Base-by-base conservation (phyloP, 1,140 invertebrate species). In the Calosoma granatense region DNA sequence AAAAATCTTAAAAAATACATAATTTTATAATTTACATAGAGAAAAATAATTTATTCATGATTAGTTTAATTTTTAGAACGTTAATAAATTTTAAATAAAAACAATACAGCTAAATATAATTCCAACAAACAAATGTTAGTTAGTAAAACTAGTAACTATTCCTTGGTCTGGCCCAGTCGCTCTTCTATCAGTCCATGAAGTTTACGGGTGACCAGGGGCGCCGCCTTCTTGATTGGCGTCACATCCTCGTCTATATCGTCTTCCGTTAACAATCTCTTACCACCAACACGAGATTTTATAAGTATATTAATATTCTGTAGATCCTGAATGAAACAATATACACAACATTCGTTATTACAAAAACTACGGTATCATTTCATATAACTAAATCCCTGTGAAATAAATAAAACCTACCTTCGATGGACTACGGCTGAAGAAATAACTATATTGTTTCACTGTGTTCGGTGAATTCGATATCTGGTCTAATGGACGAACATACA, bases 351-450 rank as follows among this genome's bases (percentile, higher is more conserved):
- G 17, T 39, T 58, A 41, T 43, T 36, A 36, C 12, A 2, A 59
- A 36, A 75, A 58, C 17, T 56, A 60, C 59, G 23, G 12, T 12
- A 51, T 14, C 4, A 14, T 55, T 47, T n/a, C 57, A 22, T 53
- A 51, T 22, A 39, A 14, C 21, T 20, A 47, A 55, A 17, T 30
- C 22, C 20, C 26, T 12, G 3, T 43, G 41, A 22, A 19, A 53
- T 30, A n/a, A n/a, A n/a, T n/a, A n/a, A n/a, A n/a, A n/a, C n/a
- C n/a, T n/a, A n/a, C n/a, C n/a, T 93, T 92, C 56, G 90, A 88
- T 14, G 93, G 92, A 75, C 92, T 96, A 56, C 84, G 80, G 70
- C 85, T 90, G 70, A 97, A 93, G 60, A 84, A 85, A 73, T 94
- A 97, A 51, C 84, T 85, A 60, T 92, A 75, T 59, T 83, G 81